Evolutionary conservation across 1,140 invertebrate genomes (phyloP), one percentile per base, ranked within the genome.

Genomic region (Tachypleus tridentatus): DNA sequence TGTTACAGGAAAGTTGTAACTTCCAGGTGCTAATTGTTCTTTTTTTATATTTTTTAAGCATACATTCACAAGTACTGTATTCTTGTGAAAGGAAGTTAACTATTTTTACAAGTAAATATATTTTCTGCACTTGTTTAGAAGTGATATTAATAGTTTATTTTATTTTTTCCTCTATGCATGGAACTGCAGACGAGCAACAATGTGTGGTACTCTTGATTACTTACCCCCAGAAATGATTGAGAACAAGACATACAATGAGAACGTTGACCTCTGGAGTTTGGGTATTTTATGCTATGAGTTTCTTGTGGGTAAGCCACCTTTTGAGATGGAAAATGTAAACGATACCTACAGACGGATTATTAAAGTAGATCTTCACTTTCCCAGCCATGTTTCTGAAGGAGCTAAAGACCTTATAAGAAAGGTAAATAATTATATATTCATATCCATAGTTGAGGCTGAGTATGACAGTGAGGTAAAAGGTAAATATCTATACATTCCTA

Each of bases 211-310:
- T 4, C 77, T 94, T 49, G 92, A 96, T 77, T 97, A 97, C 77
- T 77, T 96, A 7, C 88, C 93, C 4, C 93, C 93, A 5, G 93
- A 96, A 78, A 95, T 96, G 90, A 82, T 95, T 8, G 82, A 82
- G 64, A 81, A 84, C 5, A 79, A 84, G 74, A 74, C 80, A 0
- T 92, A 95, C 73, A 84, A 87, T 71, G 82, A 88, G 58, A 84
- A 83, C 64, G 88, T 77, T 92, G 1, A 95, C 76, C 82, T 89
- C 63, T 95, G 91, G 91, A 93, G 90, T 76, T 79, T 98, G 56
- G 96, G 96, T 51, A 86, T 98, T 53, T 80, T 98, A 0, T 88
- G 89, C 69, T 98, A 94, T 74, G 95, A 98, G 80, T 95, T 98
- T 77, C 80, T 98, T 0, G 87, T 90, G 4, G 95, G 95, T 0